Conservation (phyloP, 2,113 vertebrate species). For the Solea solea region DNA sequence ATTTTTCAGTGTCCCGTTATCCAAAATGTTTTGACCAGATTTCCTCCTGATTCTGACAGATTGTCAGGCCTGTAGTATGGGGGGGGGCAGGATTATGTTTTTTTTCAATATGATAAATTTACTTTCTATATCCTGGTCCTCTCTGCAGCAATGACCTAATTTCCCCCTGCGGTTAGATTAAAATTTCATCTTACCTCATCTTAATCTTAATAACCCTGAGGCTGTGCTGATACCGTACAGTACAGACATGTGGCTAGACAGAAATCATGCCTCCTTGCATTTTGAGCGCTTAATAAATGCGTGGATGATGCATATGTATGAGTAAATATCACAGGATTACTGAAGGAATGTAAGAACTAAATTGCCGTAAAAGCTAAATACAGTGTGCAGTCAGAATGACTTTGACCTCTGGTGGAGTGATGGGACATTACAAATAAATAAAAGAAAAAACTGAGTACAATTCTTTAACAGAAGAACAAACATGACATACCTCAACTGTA, state of each 20-base stretch:
- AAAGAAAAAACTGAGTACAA: constrained; percentile 3
- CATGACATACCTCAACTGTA: constrained; percentile 85
- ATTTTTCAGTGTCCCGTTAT: constrained; percentile 4
- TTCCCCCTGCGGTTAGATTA: constrained; percentile 34
- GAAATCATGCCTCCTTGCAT: background rate
- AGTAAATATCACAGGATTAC: constrained; percentile 23
- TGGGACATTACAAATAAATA: background rate
- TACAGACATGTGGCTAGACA: constrained; percentile 15
- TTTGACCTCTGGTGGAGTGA: background rate
- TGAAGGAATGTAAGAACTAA: background rate
- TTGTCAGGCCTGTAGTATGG: constrained; percentile 30
- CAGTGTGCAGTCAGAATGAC: background rate
- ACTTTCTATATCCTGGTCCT: constrained; percentile 22
- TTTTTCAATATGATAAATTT: constrained; percentile 44
- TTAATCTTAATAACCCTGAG: constrained; percentile 42
- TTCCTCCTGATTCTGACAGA: constrained; percentile 1
- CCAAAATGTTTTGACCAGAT: constrained; percentile 4
- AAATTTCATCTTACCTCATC: constrained; percentile 52
- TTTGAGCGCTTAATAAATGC: constrained; percentile 1
- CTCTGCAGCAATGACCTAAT: constrained; percentile 27
- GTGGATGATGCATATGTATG: constrained; percentile 2
- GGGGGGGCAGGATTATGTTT: constrained; percentile 40
- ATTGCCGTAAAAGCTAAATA: background rate
- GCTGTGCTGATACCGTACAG: constrained; percentile 19
- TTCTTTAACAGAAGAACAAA: background rate